Evolutionary conservation across 92 coral and sea anemone genomes (phyloP), one percentile per base, ranked within the genome.

Genomic region (Palythoa caribaeorum): DNA sequence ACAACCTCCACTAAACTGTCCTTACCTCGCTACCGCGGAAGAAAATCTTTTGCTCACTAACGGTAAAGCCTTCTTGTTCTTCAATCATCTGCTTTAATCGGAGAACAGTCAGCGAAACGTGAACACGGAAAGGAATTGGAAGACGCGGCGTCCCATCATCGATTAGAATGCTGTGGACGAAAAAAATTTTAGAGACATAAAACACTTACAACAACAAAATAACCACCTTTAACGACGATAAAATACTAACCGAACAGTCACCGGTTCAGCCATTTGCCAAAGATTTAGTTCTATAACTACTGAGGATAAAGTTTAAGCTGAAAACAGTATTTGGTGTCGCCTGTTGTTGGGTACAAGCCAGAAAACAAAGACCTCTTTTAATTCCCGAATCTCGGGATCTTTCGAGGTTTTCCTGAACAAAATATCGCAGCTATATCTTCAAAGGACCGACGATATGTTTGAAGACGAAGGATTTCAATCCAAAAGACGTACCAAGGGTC

Each of bases 101-200:
- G 53, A 93, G 79, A 44, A 93, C 99, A 28, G 94, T 97, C 66
- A 92, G 84, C 21, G 96, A 94, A 12, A 95, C 93, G 72, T 94
- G 98, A 62, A 97, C 94, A 70, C 99, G 98, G 92, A 97, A 93
- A 85, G 98, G 93, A 53, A 97, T 77, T 44, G 99, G 98, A 16
- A 92, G 90, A 28, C 99, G 92, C 44, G 99, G 99, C 90, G 99
- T 97, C 89, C 99, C 99, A 87, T 97, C 99, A 74, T 97, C 99
- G 75, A 97, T 92, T 16, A 95, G 94, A 88, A 97, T 95, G 50
- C 99, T 97, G 71, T 52, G 70, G 54, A 87, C 73, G 52, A 91
- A 80, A 84, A 59, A 38, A 17, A 80, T 19, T 60, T 80, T 47
- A 38, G 57, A 77, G 88, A 88, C 88, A 71, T 2, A 73, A 87